Evolutionary conservation across 1,140 invertebrate species (phyloP).

Genomic region (Drosophila lowei): DNA sequence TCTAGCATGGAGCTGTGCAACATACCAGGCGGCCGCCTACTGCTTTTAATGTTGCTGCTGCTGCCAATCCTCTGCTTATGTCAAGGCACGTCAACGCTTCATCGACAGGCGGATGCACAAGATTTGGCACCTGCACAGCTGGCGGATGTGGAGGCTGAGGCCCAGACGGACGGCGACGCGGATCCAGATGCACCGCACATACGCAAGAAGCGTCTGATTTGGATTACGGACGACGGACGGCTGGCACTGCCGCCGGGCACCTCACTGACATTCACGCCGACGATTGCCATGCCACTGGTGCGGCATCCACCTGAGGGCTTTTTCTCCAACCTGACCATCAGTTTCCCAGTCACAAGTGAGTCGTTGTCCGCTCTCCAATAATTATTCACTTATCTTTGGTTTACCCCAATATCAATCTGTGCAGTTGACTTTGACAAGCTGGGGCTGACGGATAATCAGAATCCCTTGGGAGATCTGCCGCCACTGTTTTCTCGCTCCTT

Average conservation of each 20-base stretch:
- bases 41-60: constrained; percentile 8
- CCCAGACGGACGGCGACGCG: constrained; percentile 14
- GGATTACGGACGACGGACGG: constrained; percentile 92
- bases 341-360: constrained; percentile 94
- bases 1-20: constrained; percentile 17
- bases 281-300: constrained; percentile 91
- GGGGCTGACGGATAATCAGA: constrained; percentile 92
- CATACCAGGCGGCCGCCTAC: constrained; percentile 6
- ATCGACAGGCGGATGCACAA: constrained; percentile 37
- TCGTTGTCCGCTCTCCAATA: constrained; percentile 45
- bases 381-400: constrained; percentile 36
- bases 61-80: constrained; percentile 32
- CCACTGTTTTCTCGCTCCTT: constrained; percentile 88
- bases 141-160: constrained; percentile 50
- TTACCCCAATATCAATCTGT: constrained; percentile 17
- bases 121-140: constrained; percentile 56
- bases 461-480: constrained; percentile 91
- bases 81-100: constrained; percentile 20
- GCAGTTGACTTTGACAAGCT: constrained; percentile 93
- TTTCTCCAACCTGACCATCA: constrained; percentile 92
- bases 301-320: constrained; percentile 92
- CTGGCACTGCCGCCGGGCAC: constrained; percentile 92
- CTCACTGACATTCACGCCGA: constrained; percentile 90
- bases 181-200: constrained; percentile 85
- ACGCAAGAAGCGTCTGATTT: constrained; percentile 90